Evolutionary conservation across 2,113 vertebrate species (phyloP), one percentile per base, ranked within the genome.

Genomic region (Morone saxatilis): DNA sequence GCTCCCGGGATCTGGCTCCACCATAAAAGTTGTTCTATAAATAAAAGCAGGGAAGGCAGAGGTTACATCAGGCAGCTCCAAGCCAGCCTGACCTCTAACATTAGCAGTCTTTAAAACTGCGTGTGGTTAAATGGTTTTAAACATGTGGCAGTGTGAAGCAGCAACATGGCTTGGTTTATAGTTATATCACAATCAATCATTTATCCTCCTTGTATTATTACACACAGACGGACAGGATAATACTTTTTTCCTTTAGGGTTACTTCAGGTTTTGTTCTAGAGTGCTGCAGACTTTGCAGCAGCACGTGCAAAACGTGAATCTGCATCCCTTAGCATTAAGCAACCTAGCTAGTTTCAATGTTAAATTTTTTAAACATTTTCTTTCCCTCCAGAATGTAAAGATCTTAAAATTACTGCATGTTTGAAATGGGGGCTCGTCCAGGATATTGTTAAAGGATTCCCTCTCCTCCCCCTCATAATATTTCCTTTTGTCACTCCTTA

Each of bases 21-120:
- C 22, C 51, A 60, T 83, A 76, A 87, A 87, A 65, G 50, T 16
- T 48, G 53, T 16, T 77, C 72, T 84, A 84, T 72, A 77, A 76
- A 76, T 84, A 84, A 54, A 63, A 43, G 56, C 25, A 50, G 48
- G 47, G 11, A 20, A 69, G 56, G 61, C 57, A 19, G 36, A 48
- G 71, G 80, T 78, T 56, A 65, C 38, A 25, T 22, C 66, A 68
- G 50, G 76, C 43, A 19, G 6, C 38, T 25, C 17, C 41, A 36
- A 3, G 40, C 60, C 71, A 3, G 40, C 60, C 71, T 61, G 62
- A 72, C 59, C 76, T 69, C 71, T 40, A 48, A 61, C 71, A 48
- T 36, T 31, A 13, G 45, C 11, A 0, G 53, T 36, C 31, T 79
- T 51, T 41, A 36, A 0, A 65, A 17, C 22, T 31, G 25, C 5